A percentile compares a stretch with the other conserved stretches of the same genome.
phyloP scores from a whole-genome alignment of 2,113 vertebrate species.

The Ginglymostoma cirratum region DNA sequence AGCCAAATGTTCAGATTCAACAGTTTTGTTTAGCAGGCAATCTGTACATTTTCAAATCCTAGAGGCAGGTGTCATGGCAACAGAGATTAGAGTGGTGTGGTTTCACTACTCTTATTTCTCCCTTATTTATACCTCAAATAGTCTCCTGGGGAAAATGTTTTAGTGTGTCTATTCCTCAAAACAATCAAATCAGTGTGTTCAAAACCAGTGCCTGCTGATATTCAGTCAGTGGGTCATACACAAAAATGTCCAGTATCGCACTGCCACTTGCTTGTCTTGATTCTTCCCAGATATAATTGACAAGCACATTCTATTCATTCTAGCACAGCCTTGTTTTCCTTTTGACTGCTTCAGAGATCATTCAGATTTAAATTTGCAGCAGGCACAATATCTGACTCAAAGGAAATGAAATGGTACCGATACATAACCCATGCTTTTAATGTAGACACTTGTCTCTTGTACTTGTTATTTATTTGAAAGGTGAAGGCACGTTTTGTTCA shows the following conservation, averaged over 20 bases:
- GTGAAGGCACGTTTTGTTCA: conserved; percentile 17
- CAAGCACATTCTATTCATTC: conserved; percentile 25
- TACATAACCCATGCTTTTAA: conserved; percentile 17
- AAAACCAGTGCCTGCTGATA: conserved; percentile 38
- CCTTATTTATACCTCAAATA: conserved; percentile 38
- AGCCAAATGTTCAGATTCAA: conserved; percentile 82
- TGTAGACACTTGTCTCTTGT: background rate
- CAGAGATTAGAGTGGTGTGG: conserved; percentile 68
- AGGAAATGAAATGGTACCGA: conserved; percentile 17
- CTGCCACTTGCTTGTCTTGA: conserved; percentile 29
- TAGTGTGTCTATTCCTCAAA: conserved; percentile 11
- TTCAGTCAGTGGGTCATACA: conserved; percentile 41
- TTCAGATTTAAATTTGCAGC: conserved; percentile 30
- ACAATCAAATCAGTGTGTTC: conserved; percentile 46
- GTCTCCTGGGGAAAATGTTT: conserved; percentile 52
- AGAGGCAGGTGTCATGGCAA: conserved; percentile 78
- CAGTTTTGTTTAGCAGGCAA: conserved; percentile 79
- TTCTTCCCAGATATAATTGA: conserved; percentile 35
- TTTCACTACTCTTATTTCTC: conserved; percentile 55
- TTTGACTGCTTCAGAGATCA: conserved; percentile 14
- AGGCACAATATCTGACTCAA: background rate
- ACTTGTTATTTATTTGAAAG: conserved; percentile 36
- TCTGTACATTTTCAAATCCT: conserved; percentile 74
- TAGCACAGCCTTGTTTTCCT: conserved; percentile 19
- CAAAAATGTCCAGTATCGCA: conserved; percentile 14